Base-by-base conservation (phyloP, 2,113 vertebrate genomes). In the Spheniscus mendiculus region DNA sequence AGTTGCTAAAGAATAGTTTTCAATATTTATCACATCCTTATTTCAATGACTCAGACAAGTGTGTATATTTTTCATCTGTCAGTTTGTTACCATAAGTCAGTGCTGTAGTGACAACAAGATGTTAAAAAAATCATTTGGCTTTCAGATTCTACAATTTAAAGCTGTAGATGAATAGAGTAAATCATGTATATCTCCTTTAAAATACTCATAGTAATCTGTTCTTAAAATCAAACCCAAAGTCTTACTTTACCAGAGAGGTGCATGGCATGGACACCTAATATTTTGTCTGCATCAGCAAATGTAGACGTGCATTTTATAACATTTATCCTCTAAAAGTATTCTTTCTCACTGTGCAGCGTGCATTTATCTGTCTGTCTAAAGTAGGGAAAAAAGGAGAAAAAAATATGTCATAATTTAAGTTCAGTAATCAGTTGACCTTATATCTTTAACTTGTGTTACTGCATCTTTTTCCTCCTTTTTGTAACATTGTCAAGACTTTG, bases 51-150 rank as follows among this genome's bases (percentile, higher is more conserved):
- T 71, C 30, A 55, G 78, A 88, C 61, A 95, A 89, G 73, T 61
- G 53, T 34, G 36, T 76, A 20, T 78, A 84, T 93, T 94, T 93
- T 96, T 96, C 56, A 78, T 71, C 79, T 92, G 89, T 92, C 89
- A 92, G 30, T 65, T 80, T 83, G 53, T 30, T 72, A 49, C 50
- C 32, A n/a, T 97, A 93, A 95, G 26, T 96, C 91, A 92, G 47
- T 21, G 34, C 36, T 89, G 20, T 7, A 69, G 70, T 89, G 91
- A 85, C 81, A 83, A 56, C 0, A 0, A 79, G 89, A 87, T 45
- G 66, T 93, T 94, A 89, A 82, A 93, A 93, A 92, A 93, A 79
- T 83, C 78, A 95, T 95, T 94, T 94, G 58, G 62, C 56, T 96
- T 95, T 91, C 89, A 94, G 77, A 45, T 66, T 86, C 34, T 70